These are phyloP conservation scores for Tenualosa ilisha DNA, from an alignment of 2,797 vertebrate genomes.

Conservation along the genomic window DNA sequence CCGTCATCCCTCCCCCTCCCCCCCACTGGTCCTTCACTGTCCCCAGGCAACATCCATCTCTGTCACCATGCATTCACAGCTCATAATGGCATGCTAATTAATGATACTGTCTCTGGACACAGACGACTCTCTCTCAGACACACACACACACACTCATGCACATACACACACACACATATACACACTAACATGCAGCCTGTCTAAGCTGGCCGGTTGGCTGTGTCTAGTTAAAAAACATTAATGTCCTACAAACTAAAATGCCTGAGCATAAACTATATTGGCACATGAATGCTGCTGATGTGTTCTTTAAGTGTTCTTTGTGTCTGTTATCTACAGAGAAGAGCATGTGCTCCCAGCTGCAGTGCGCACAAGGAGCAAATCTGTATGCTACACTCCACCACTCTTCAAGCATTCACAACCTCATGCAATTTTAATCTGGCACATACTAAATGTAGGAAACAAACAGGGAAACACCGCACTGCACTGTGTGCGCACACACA, in stretches of 20 bases:
- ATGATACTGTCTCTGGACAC: slow-evolving; percentile 65
- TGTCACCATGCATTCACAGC: slow-evolving; percentile 65
- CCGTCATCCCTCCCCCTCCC: slow-evolving; percentile 58
- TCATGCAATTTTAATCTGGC: neutral
- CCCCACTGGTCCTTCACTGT: neutral
- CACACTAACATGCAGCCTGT: neutral
- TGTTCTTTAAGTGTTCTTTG: neutral
- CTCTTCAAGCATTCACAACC: neutral
- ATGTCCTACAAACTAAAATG: too few relatives aligned
- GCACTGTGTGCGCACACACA: neutral
- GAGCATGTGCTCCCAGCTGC: neutral
- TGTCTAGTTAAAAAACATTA: too few relatives aligned
- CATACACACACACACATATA: neutral
- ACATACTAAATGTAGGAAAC: neutral
- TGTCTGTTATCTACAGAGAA: neutral
- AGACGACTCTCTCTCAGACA: neutral
- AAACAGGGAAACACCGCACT: neutral
- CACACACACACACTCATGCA: neutral
- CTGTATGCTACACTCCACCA: neutral
- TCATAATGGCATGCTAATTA: slow-evolving; percentile 81
- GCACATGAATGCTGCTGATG: neutral
- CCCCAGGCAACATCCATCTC: slow-evolving; percentile 73
- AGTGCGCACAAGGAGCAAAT: neutral
- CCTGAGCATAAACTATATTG: too few relatives aligned
- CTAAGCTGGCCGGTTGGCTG: too few relatives aligned